Evolutionary conservation across 37 sponge, comb jelly and placozoan species (phyloP).

Genomic region (Spongilla lacustris): DNA sequence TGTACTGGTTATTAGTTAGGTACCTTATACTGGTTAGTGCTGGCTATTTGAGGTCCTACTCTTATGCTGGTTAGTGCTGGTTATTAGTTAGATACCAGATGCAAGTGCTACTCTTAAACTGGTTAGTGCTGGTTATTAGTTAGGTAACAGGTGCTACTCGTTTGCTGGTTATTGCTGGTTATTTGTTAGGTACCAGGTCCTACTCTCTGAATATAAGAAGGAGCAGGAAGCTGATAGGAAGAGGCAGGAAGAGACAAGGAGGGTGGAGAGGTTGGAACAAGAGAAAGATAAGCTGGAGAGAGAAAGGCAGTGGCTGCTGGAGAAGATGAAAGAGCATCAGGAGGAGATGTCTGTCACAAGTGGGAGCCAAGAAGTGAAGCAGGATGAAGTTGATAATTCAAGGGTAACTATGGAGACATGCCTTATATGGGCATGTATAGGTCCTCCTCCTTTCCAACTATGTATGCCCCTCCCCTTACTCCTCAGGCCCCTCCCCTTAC

Average conservation of each 20-base stretch:
- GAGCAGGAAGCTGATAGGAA: not conserved
- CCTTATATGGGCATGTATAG: not conserved
- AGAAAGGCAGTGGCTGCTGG: not conserved
- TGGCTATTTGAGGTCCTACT: too few species aligned
- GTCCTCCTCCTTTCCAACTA: not conserved
- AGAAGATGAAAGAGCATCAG: not conserved
- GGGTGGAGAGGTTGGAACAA: conserved; percentile 7
- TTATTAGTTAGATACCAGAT: too few species aligned
- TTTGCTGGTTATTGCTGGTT: too few species aligned
- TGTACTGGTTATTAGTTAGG: too few species aligned
- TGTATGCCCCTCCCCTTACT: not conserved
- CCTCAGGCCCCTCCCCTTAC: not conserved
- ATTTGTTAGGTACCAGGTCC: not conserved
- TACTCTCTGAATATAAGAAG: not conserved
- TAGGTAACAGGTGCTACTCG: too few species aligned
- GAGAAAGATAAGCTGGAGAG: not conserved
- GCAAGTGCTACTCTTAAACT: too few species aligned
- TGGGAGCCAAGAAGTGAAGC: not conserved
- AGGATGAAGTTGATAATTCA: not conserved
- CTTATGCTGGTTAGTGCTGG: too few species aligned
- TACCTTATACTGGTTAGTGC: too few species aligned
- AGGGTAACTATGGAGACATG: not conserved
- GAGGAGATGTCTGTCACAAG: not conserved
- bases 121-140: too few species aligned
- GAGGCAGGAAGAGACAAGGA: not conserved